Percentiles rank a stretch among this genome's conserved stretches.
Evolutionary conservation across 2,888 invertebrate species (phyloP).

Genomic region (Dolichomitus sp.): DNA sequence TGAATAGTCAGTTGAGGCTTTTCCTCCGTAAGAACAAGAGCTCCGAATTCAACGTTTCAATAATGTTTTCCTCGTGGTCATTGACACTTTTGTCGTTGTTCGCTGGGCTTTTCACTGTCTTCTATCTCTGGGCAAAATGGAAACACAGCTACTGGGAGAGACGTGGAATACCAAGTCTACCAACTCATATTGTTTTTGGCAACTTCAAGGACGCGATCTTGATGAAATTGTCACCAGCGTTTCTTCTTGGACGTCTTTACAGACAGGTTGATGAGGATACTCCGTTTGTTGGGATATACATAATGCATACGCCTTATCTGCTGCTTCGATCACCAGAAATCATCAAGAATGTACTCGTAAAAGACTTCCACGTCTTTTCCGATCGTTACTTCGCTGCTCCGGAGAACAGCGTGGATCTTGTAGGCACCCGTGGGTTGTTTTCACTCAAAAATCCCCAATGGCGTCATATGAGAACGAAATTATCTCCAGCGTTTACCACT

Average conservation of each 20-base stretch:
- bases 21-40: not conserved
- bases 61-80: slow-evolving; percentile 36
- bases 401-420: slow-evolving; percentile 78
- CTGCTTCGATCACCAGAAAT: slow-evolving; percentile 85
- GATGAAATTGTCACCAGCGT: slow-evolving; percentile 60
- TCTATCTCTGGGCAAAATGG: slow-evolving; percentile 72
- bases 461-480: slow-evolving; percentile 86
- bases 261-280: slow-evolving; percentile 67
- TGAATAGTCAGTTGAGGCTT: not conserved
- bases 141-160: slow-evolving; percentile 75
- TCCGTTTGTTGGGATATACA: slow-evolving; percentile 85
- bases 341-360: slow-evolving; percentile 86
- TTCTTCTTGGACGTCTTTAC: slow-evolving; percentile 71
- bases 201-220: slow-evolving; percentile 72
- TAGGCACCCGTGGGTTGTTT: slow-evolving; percentile 82
- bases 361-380: slow-evolving; percentile 86
- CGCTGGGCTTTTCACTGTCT: slow-evolving; percentile 48
- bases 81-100: not conserved
- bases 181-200: slow-evolving; percentile 74
- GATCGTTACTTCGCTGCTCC: slow-evolving; percentile 83
- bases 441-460: slow-evolving; percentile 86
- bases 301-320: slow-evolving; percentile 86
- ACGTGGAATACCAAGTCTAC: slow-evolving; percentile 71
- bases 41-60: not conserved
- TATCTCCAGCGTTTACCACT: slow-evolving; percentile 87